A percentile compares a stretch with the other conserved stretches of the same genome.
Conservation (phyloP, 2,113 vertebrate genomes). For the Leptosomus discolor region DNA sequence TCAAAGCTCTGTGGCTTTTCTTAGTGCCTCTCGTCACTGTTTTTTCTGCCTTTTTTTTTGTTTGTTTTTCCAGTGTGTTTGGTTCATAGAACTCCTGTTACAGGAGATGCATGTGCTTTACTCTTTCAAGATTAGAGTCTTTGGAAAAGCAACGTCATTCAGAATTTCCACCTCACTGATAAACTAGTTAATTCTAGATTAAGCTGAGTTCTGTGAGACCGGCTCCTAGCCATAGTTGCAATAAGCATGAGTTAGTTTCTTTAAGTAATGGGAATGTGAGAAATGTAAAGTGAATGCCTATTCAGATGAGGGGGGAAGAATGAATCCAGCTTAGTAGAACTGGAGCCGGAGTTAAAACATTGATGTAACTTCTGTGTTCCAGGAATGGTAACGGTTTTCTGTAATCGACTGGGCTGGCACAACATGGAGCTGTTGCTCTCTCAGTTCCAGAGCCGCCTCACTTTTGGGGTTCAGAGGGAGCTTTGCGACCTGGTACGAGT, state of each 20-base stretch:
- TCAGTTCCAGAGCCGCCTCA: slow-evolving; percentile 94
- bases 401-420: slow-evolving; percentile 92
- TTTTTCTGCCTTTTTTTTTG: not conserved
- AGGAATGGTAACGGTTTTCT: slow-evolving; percentile 97
- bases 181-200: not conserved
- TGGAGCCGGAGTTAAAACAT: not conserved
- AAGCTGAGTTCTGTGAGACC: not conserved
- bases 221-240: not conserved
- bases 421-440: slow-evolving; percentile 95
- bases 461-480: slow-evolving; percentile 92
- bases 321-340: not conserved
- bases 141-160: not conserved
- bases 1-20: not conserved
- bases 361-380: slow-evolving; percentile 30
- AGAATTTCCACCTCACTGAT: not conserved
- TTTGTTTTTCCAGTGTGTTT: not conserved
- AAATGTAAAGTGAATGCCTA: not conserved
- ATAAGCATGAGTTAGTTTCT: not conserved
- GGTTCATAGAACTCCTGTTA: not conserved
- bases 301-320: rapidly evolving
- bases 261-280: not conserved
- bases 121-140: not conserved
- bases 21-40: not conserved
- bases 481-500: slow-evolving; percentile 93
- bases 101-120: not conserved